Base-by-base conservation (phyloP, 2,888 invertebrate species). In the Liodrosophila aerea region DNA sequence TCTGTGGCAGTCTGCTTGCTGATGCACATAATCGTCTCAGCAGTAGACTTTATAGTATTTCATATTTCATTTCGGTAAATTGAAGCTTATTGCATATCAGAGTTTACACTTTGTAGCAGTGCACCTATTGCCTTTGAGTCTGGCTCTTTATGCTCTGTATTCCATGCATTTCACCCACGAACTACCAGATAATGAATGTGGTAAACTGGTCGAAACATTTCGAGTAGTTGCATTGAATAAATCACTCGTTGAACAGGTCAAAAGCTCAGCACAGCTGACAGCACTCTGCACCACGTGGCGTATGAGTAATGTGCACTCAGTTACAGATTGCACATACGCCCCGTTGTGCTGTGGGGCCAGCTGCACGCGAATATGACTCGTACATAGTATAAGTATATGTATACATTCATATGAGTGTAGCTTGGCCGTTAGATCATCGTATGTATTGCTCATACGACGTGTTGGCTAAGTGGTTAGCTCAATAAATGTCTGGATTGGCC, bases 321-420 rank as follows among this genome's bases (percentile, higher is more conserved):
- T 33, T 74, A 61, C 50, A 57, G 57, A 78, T 78, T 66, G 57
- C 73, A 58, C 62, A 60, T 70, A 61, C 66, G 74, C 33, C 56
- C 31, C 37, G 37, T 39, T 16, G n/a, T n/a, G n/a, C n/a, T 44
- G 37, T 39, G 27, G n/a, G n/a, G n/a, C n/a, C 22, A 39, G 43
- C 18, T 30, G 15, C 18, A 37, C 22, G 56, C 43, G 34, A 47
- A 22, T 22, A 37, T 60, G 36, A 54, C 44, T 60, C 37, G 43
- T 16, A 9, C 4, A 12, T 37, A 5, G 5, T 29, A 37, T n/a
- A n/a, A n/a, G n/a, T n/a, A 47, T 9, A 29, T 30, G 8, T 30
- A 43, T 15, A 41, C 7, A 7, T 33, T 11, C 4, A 12, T 8
- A n/a, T 37, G n/a, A 1, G 9, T 8, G 22, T 2, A 22, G 22